Evolutionary conservation across 2,888 invertebrate species (phyloP), one percentile per base, ranked within the genome.

Genomic region (Leucophenga montana): DNA sequence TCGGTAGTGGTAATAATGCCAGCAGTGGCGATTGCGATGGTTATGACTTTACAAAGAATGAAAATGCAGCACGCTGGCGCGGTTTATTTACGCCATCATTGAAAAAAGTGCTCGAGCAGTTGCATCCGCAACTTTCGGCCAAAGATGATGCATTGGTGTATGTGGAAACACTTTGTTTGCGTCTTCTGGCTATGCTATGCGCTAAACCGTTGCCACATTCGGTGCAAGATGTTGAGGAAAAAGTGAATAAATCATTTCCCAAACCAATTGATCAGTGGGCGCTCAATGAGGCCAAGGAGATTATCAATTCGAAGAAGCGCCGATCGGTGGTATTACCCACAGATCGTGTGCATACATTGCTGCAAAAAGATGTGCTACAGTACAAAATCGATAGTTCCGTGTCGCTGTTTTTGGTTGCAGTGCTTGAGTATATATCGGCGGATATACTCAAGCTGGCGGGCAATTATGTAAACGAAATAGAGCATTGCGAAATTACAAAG

Each of bases 391-490:
- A 96, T 89, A 92, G 92, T 73, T 94, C 95, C 70, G 97, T 98
- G 44, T 94, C 97, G 3, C 91, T 96, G 70, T 98, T 96, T 89
- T 93, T 98, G 85, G 95, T 96, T 57, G 97, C 96, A 62, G 96
- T 98, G 56, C 90, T 99, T 78, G 98, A 98, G 89, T 98, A 97
- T 89, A 97, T 98, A 78, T 95, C 97, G 76, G 95, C 95, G 0
- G 98, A 99, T 90, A 97, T 98, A 80, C 90, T 99, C 67, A 97
- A 97, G 92, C 91, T 98, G 88, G 96, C 97, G 67, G 98, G 98
- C 66, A 98, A 97, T 88, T 99, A 98, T 90, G 98, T 98, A 50
- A 97, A 97, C 90, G 97, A 98, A 89, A 97, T 98, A 80, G 94
- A 96, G 68, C 97, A 97, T 89, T 92, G 92, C 54, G 95, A 95